phyloP scores from a whole-genome alignment of 2,113 vertebrate species.

The Apus apus region DNA sequence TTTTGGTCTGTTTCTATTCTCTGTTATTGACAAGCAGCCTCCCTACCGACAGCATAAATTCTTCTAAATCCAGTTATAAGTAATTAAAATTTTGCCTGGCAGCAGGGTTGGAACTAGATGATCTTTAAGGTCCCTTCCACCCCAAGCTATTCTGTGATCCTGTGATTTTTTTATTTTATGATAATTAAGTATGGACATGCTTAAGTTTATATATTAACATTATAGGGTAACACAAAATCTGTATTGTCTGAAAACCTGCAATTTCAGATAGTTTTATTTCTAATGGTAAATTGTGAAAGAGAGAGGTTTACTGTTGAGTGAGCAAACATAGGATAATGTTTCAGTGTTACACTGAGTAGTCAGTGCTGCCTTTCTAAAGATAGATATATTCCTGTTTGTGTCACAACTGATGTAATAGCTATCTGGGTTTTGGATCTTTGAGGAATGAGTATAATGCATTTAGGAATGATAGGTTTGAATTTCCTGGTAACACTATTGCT shows the following conservation, averaged over 20 bases:
- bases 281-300: background rate
- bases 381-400: background rate
- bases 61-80: background rate
- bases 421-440: background rate
- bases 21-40: background rate
- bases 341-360: background rate
- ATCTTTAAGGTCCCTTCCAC: no score
- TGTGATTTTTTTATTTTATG: no score
- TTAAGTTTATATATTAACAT: background rate
- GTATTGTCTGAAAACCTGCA: background rate
- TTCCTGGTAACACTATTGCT: background rate
- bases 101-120: no score
- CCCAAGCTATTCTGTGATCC: no score
- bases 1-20: background rate
- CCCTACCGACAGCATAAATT: background rate
- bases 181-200: background rate
- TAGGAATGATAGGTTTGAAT: background rate
- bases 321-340: background rate
- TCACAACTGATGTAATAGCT: background rate
- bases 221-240: background rate
- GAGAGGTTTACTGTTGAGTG: background rate
- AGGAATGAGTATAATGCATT: background rate
- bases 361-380: background rate
- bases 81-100: background rate
- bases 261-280: background rate